Conservation (phyloP, 2,113 vertebrate species). For the Thunnus maccoyii region DNA sequence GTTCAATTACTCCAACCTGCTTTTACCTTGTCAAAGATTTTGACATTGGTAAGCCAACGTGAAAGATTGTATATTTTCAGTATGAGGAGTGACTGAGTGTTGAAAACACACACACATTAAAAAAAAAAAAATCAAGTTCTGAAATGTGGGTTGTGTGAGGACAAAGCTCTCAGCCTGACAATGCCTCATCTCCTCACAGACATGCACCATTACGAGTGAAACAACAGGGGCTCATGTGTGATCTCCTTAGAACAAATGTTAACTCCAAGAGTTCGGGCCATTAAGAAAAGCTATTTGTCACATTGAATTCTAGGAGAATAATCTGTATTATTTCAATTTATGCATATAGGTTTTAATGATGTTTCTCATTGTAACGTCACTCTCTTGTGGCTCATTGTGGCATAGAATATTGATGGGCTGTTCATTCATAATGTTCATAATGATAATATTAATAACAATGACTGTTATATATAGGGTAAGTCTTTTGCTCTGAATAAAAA, state of each 20-base stretch:
- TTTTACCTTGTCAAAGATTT: conserved; percentile 40
- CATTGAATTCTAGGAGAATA: conserved; percentile 27
- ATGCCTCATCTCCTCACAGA: conserved; percentile 54
- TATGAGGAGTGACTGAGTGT: background rate
- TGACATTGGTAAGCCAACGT: conserved; percentile 10
- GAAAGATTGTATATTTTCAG: conserved; percentile 1
- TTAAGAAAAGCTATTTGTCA: conserved; percentile 52
- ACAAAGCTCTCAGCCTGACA: conserved; percentile 2
- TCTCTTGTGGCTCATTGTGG: conserved; percentile 17
- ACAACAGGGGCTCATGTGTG: conserved; percentile 47
- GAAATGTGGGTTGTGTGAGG: conserved; percentile 20
- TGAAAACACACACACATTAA: background rate
- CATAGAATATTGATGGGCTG: background rate
- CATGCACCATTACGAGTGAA: conserved; percentile 65
- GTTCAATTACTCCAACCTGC: conserved; percentile 37
- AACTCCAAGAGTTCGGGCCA: conserved; percentile 43
- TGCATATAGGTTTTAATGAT: conserved; percentile 27
- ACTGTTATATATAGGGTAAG: background rate
- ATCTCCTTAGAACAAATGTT: conserved; percentile 54
- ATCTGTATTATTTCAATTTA: conserved; percentile 17
- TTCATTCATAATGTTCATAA: conserved; percentile 23
- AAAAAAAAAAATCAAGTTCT: background rate
- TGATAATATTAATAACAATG: background rate
- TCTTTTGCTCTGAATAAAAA: conserved; percentile 13
- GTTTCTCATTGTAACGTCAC: conserved; percentile 28